phyloP scores from a whole-genome alignment of 2,888 invertebrate genomes.

The Oxystoma pomonae region DNA sequence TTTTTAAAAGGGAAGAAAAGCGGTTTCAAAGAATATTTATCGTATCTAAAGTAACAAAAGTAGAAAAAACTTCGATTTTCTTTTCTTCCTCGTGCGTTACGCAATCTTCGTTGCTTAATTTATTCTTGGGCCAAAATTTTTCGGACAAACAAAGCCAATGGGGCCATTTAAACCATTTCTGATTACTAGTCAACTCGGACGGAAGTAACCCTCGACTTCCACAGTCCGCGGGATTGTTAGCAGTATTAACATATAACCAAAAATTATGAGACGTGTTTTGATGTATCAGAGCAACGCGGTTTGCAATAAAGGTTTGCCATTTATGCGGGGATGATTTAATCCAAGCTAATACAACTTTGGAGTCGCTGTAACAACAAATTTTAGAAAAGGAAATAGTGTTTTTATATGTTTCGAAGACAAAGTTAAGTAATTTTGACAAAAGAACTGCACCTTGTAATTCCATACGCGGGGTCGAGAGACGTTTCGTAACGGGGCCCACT shows the following conservation, averaged over 20 bases:
- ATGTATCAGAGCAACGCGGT: constrained; percentile 17
- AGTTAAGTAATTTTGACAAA: constrained; percentile 8
- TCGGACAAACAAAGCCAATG: background rate
- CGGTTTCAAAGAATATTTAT: background rate
- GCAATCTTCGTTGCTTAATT: background rate
- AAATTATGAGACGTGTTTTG: too few species aligned
- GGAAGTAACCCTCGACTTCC: constrained; percentile 18
- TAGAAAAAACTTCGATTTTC: background rate
- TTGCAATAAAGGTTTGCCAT: constrained; percentile 20
- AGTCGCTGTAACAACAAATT: constrained; percentile 19
- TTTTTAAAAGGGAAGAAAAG: constrained; percentile 1
- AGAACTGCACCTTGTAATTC: constrained; percentile 18
- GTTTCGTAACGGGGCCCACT: constrained; percentile 14
- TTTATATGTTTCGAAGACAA: constrained; percentile 2
- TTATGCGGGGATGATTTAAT: constrained; percentile 15
- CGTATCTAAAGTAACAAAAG: background rate
- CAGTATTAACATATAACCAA: constrained; percentile 13
- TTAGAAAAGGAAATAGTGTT: background rate
- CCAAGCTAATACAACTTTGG: constrained; percentile 15
- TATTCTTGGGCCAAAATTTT: background rate
- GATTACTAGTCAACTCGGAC: constrained; percentile 3
- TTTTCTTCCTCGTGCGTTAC: background rate
- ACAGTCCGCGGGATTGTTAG: constrained; percentile 13
- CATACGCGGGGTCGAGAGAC: constrained; percentile 13
- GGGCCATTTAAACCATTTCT: constrained; percentile 9